Evolutionary conservation across 2,113 vertebrate genomes (phyloP), one percentile per base, ranked within the genome.

Genomic region (Platycercus adscitus): DNA sequence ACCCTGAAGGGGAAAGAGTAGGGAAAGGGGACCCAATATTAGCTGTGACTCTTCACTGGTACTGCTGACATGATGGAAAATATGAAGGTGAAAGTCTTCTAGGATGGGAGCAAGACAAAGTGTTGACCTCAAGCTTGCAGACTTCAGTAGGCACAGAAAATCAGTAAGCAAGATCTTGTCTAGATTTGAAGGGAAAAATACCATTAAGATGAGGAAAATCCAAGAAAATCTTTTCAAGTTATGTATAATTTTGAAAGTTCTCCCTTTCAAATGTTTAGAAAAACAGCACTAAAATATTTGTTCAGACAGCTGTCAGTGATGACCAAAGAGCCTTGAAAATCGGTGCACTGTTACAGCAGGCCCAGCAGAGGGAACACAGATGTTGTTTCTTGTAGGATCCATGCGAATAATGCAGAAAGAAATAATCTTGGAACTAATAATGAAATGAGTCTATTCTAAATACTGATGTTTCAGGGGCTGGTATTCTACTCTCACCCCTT

Each of bases 311-410:
- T 43, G 2, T 31, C 8, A 3, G 1, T 49, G 70, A 3, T 53
- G 50, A 31, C 21, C 28, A 15, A 2, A 55, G 53, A 83, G 72
- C 72, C 65, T 50, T 46, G 43, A 65, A 75, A 79, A 50, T 68
- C 37, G 2, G 28, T 88, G 86, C 69, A 83, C 37, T 50, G 60
- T 53, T 90, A 4, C 5, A 53, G 82, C 88, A 81, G 86, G 52
- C 44, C 92, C 88, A 93, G 88, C 83, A 93, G 94, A 95, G 94
- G 94, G 86, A 93, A 92, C 80, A 93, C 55, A 17, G 26, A 60
- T 26, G 23, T 79, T 35, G 65, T 80, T 83, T 70, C 81, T 91
- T 78, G 26, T 50, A 60, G 60, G 29, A 86, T 52, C 60, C 24
- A 0, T 69, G 70, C 50, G 79, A 93, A 49, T 72, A 75, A 64